Base-by-base conservation (phyloP, 2,888 invertebrate genomes). In the Perizoma flavofasciatum region DNA sequence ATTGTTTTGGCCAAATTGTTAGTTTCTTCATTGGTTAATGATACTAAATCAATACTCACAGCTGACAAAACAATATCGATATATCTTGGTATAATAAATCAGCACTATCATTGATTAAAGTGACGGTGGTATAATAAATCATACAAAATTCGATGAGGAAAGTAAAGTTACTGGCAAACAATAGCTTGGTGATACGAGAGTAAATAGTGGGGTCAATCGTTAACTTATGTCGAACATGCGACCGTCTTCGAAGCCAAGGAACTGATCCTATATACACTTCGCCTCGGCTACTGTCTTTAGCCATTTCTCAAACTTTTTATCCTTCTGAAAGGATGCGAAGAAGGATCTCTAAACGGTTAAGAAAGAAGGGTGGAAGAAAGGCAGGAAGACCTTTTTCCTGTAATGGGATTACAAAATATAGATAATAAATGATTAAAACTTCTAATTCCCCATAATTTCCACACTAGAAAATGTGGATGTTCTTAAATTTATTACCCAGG, bases 101-200 rank as follows among this genome's bases (percentile, higher is more conserved):
- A 64, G 48, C 34, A 50, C 48, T 60, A 61, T 62, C 44, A 55
- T 59, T 59, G 50, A 51, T 47, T 49, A 50, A 51, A 50, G 59
- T 54, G 54, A 59, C 55, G 56, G 48, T 46, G 34, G 46, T 34
- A 58, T 51, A 47, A 59, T 64, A 66, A 58, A 58, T 55, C 49
- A 58, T 39, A 52, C 48, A 57, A 56, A 53, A 43, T 52, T 54
- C 45, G 48, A 61, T 47, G 50, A 57, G 43, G 55, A 55, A 65
- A 66, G 57, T 61, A 47, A 56, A 49, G 35, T 50, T 57, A 43
- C 44, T 49, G 77, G 79, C 71, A 76, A 83, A 83, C 79, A 83
- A 82, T 82, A 77, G 73, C 76, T 81, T 79, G 77, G 72, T 76
- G 78, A 81, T 83, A 81, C 79, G 83, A 81, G 82, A 74, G 80